A percentile compares a stretch with the other conserved stretches of the same genome.
These are phyloP conservation scores for Nephrotoma flavescens DNA, from an alignment of 2,888 invertebrate genomes.

Conservation along the genomic window DNA sequence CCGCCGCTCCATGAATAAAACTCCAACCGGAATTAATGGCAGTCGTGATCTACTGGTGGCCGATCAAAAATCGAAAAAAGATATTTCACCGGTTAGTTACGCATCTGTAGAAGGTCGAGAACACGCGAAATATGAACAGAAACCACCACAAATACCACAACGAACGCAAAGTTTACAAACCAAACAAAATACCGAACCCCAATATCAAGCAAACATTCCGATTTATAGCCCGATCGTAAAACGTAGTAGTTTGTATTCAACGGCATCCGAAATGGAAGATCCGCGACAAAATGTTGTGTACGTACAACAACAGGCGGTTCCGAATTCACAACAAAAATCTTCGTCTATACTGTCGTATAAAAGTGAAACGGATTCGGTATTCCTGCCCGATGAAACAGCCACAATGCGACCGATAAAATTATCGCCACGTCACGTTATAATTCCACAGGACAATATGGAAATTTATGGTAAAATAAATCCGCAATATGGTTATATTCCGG, in stretches of 20 bases:
- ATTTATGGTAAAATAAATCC: constrained; percentile 1
- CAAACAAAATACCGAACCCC: constrained; percentile 1
- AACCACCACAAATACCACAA: constrained; percentile 24
- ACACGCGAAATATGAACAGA: constrained; percentile 12
- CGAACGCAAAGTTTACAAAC: constrained; percentile 24
- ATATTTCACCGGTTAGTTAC: constrained; percentile 28
- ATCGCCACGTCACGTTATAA: not conserved
- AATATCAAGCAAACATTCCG: constrained; percentile 9
- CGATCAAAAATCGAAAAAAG: constrained; percentile 10
- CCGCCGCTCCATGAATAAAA: constrained; percentile 27
- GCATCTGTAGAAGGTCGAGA: constrained; percentile 22
- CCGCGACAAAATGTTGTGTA: constrained; percentile 13
- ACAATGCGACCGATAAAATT: not conserved
- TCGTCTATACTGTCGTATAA: constrained; percentile 6
- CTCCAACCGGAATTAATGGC: constrained; percentile 17
- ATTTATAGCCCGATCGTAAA: constrained; percentile 29
- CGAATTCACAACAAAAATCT: constrained; percentile 9
- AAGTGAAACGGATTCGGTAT: constrained; percentile 18
- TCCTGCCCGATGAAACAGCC: constrained; percentile 7
- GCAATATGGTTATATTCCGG: not conserved
- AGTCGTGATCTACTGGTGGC: not conserved
- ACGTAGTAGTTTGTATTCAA: constrained; percentile 25
- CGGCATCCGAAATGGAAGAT: constrained; percentile 24
- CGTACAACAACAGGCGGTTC: not conserved
- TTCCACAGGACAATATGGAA: not conserved